phyloP scores from a whole-genome alignment of 2,888 invertebrate species.

The Hymenopus coronatus region DNA sequence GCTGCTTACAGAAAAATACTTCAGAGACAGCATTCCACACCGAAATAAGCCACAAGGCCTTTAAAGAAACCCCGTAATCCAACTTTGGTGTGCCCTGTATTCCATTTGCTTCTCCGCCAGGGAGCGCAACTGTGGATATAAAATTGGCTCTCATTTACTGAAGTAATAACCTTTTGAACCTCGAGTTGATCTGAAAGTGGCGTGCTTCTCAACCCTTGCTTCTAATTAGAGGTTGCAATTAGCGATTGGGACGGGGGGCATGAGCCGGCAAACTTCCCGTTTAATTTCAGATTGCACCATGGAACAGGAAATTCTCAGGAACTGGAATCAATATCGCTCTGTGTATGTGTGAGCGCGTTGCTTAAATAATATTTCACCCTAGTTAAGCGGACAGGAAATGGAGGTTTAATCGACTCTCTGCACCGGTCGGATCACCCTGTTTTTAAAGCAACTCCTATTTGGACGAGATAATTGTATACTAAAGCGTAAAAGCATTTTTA shows the following conservation, averaged over 20 bases:
- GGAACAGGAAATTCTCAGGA: not conserved
- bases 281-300: not conserved
- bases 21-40: too few relatives aligned
- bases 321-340: not conserved
- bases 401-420: too few relatives aligned
- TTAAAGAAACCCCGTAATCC: too few relatives aligned
- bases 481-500: too few relatives aligned
- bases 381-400: not conserved
- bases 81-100: too few relatives aligned
- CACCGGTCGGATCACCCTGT: too few relatives aligned
- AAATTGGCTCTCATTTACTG: not conserved
- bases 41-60: too few relatives aligned
- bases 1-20: too few relatives aligned
- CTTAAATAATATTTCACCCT: not conserved
- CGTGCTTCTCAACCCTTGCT: not conserved
- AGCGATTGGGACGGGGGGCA: not conserved
- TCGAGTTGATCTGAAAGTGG: not conserved
- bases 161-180: not conserved
- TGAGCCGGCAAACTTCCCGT: not conserved
- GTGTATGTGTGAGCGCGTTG: not conserved
- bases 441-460: too few relatives aligned
- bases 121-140: too few relatives aligned
- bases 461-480: too few relatives aligned
- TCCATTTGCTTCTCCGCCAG: too few relatives aligned
- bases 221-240: not conserved